Conservation (phyloP, 2,888 invertebrate species). For the Notocelia uddmanniana region DNA sequence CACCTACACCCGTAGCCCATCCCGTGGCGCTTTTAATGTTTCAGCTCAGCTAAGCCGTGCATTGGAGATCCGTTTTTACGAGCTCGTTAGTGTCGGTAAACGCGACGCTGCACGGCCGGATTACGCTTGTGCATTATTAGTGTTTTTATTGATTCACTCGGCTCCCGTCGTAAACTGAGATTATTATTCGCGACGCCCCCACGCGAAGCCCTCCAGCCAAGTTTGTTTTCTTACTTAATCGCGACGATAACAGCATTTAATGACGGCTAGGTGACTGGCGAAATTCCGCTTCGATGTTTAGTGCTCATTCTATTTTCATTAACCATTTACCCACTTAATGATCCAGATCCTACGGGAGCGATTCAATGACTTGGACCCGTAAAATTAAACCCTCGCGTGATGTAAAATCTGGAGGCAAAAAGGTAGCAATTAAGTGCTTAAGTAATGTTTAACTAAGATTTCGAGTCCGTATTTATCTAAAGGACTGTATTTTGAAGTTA, state of each 20-base stretch:
- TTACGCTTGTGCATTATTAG: conserved; percentile 86
- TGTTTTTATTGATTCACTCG: conserved; percentile 87
- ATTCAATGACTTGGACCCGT: conserved; percentile 80
- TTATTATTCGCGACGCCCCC: conserved; percentile 82
- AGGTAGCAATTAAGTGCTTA: conserved; percentile 40
- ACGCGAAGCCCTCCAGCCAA: conserved; percentile 67
- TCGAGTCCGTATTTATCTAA: conserved; percentile 9
- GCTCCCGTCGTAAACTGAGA: conserved; percentile 85
- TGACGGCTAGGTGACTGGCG: conserved; percentile 86
- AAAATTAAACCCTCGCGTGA: conserved; percentile 82
- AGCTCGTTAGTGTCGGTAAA: conserved; percentile 85
- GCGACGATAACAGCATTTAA: conserved; percentile 85
- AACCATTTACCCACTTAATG: conserved; percentile 86
- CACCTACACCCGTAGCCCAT: conserved; percentile 39
- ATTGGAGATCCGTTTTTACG: conserved; percentile 83
- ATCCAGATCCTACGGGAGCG: conserved; percentile 82
- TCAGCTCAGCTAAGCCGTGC: conserved; percentile 77
- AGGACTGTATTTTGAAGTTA: neutral
- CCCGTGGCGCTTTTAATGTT: conserved; percentile 62
- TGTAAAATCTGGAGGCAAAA: conserved; percentile 56
- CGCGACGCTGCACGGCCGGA: conserved; percentile 82
- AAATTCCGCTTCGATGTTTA: conserved; percentile 85
- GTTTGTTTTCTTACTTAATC: conserved; percentile 85
- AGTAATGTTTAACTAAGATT: conserved; percentile 34
- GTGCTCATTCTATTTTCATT: conserved; percentile 86